Evolutionary conservation across 2,797 vertebrate species (phyloP).

Genomic region (Borostomias antarcticus): DNA sequence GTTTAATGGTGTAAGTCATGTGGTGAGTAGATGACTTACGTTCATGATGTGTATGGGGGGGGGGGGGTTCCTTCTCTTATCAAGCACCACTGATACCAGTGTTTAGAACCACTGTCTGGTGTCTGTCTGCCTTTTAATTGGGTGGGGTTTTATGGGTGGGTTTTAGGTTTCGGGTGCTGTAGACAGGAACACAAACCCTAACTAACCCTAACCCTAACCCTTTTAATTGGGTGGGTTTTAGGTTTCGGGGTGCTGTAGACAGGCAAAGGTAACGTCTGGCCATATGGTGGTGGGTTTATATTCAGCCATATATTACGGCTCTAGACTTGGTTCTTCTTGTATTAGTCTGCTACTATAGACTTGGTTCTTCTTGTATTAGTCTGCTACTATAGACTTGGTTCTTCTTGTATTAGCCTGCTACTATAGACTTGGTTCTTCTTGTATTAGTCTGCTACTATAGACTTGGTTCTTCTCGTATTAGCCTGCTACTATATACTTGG

Average conservation of each 20-base stretch:
- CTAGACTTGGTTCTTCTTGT: slow-evolving; percentile 1
- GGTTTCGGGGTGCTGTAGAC: background rate
- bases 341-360: too few relatives aligned
- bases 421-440: too few relatives aligned
- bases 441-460: too few relatives aligned
- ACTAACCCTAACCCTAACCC: too few relatives aligned
- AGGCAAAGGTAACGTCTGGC: background rate
- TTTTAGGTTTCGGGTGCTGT: background rate
- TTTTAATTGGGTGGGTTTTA: background rate
- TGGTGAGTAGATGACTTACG: background rate
- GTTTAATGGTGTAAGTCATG: background rate
- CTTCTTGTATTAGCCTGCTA: too few relatives aligned
- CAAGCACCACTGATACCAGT: background rate
- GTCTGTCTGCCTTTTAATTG: background rate
- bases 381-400: too few relatives aligned
- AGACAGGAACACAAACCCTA: too few relatives aligned
- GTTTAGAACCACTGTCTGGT: background rate
- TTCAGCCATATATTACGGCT: background rate
- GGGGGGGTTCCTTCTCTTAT: background rate
- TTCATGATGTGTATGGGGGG: background rate
- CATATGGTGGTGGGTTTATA: slow-evolving; percentile 1
- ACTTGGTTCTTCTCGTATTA: too few relatives aligned
- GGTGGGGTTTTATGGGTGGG: background rate
- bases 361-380: too few relatives aligned
- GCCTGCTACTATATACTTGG: too few relatives aligned